Conservation (phyloP, 2,113 vertebrate genomes). For the Myotis brandtii region DNA sequence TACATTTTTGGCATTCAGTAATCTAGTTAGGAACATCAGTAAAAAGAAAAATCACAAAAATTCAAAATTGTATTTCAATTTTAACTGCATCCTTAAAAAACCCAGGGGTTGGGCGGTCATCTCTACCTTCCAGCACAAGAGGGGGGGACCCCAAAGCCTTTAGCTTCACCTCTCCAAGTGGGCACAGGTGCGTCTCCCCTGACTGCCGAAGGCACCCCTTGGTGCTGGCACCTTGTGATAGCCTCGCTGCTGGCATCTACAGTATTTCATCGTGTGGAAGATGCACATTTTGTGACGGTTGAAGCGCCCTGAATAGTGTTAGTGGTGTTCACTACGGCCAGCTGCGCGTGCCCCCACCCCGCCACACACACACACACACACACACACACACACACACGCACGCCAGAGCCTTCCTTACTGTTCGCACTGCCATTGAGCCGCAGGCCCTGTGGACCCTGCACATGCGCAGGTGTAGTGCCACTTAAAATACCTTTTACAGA, state of each 20-base stretch:
- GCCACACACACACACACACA: too few species aligned
- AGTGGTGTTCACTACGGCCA: background rate
- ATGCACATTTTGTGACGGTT: background rate
- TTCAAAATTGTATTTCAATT: background rate
- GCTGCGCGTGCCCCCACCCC: background rate
- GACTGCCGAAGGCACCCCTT: background rate
- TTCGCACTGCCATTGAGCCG: rapidly evolving
- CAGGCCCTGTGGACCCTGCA: too few species aligned
- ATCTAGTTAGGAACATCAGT: background rate
- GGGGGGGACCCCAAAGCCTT: background rate
- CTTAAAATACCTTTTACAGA: background rate
- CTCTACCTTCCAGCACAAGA: background rate
- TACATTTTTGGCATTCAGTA: background rate
- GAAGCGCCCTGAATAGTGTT: background rate
- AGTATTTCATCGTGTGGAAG: background rate
- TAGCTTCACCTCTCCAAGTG: background rate
- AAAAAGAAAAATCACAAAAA: background rate
- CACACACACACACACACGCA: too few species aligned
- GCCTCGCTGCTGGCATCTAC: background rate
- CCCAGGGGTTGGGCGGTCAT: background rate
- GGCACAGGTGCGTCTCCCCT: background rate
- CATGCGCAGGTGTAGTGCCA: rapidly evolving
- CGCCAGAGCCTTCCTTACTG: background rate
- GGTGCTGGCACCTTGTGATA: background rate
- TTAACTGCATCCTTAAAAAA: conserved; percentile 29